Conservation (phyloP, 2,113 vertebrate genomes). For the Dolichotis patagonum region DNA sequence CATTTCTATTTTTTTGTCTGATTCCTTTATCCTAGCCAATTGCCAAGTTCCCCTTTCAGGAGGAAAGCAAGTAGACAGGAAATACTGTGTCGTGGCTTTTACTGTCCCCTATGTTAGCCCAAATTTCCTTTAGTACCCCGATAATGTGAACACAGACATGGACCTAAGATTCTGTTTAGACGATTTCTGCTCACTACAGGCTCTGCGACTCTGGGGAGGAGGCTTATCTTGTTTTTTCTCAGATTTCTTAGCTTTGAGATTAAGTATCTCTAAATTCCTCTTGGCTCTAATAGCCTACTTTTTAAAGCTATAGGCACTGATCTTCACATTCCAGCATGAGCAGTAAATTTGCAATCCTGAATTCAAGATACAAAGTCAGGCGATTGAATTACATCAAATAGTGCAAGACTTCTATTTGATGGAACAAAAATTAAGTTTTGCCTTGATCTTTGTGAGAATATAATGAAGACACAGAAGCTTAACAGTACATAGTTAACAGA, state of each 20-base stretch:
- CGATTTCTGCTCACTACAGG: neutral
- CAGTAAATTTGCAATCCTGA: neutral
- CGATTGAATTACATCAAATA: neutral
- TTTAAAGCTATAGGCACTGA: neutral
- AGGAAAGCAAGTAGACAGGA: neutral
- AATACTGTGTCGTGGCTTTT: neutral
- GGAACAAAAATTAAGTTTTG: constrained; percentile 25
- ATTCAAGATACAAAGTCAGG: neutral
- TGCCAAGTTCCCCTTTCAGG: neutral
- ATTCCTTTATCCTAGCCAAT: neutral
- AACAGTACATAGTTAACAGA: neutral
- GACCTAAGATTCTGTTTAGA: neutral
- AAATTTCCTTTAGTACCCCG: neutral
- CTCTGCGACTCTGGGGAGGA: neutral
- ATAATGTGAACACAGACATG: accelerated
- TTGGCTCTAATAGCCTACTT: neutral
- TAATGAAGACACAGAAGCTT: neutral
- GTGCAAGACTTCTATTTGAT: neutral
- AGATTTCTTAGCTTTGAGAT: neutral
- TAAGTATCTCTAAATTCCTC: neutral
- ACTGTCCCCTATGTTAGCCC: neutral
- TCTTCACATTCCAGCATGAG: neutral
- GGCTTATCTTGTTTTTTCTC: neutral
- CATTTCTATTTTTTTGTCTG: neutral
- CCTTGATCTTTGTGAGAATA: neutral